Evolutionary conservation across 2,797 vertebrate genomes (phyloP), one percentile per base, ranked within the genome.

Genomic region (Argyrosomus regius): DNA sequence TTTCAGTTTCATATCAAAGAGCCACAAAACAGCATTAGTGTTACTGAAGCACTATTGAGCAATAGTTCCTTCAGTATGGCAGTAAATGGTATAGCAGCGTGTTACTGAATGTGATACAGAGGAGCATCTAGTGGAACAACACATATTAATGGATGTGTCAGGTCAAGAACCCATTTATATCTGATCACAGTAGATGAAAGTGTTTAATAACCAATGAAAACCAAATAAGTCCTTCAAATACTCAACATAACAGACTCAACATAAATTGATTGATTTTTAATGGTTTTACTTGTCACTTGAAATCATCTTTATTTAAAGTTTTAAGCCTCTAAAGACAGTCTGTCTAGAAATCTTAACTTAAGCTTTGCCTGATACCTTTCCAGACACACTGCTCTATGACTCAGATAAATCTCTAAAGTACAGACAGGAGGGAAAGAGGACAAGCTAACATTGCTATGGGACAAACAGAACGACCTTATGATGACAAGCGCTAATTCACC

Each of bases 21-120:
- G 59, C 28, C 52, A 86, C 1, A 63, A 73, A 71, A 72, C 54
- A 75, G 61, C 39, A 76, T 81, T 73, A 79, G 83, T 65, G 59
- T 80, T 77, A 75, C 61, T 71, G 52, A 83, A 83, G 87, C 59
- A 14, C 69, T 75, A 48, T 17, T 61, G 62, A 75, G 81, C 67
- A 65, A 35, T 24, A 73, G 31, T 18, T 78, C 13, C 62, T 58
- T 70, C 31, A 63, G 50, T 63, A 66, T 56, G 18, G 62, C 0
- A 3, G 26, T 10, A 35, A 70, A 72, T 63, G 71, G 60, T 41
- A 39, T 13, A 66, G 66, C 59, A 67, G 66, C 3, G 12, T 72
- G 75, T 84, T 84, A 85, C 65, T 82, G 61, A 59, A 69, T 67
- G 54, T 52, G 68, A 67, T 56, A 63, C 10, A 68, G 59, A 69